A percentile compares a stretch with the other conserved stretches of the same genome.
Conservation (phyloP, 2,797 vertebrate species). For the Bovichtus variegatus region DNA sequence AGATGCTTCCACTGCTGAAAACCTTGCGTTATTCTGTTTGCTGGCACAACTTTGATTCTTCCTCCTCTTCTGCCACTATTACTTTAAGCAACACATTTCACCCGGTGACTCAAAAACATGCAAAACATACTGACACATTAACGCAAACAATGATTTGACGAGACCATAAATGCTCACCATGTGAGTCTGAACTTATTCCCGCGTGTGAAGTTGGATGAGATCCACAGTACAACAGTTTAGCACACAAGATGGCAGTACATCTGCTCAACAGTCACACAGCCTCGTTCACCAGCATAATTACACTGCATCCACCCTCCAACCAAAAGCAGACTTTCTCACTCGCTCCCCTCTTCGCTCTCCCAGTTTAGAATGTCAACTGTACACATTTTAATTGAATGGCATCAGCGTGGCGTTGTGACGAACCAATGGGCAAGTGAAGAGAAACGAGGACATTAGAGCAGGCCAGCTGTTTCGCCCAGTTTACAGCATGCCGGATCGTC, state of each 20-base stretch:
- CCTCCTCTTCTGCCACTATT: not conserved
- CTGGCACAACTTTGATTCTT: not conserved
- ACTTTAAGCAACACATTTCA: not conserved
- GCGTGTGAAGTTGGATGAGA: constrained; percentile 48
- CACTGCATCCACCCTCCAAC: constrained; percentile 11
- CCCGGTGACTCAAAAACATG: not conserved
- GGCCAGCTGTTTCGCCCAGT: constrained; percentile 58
- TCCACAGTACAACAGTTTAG: constrained; percentile 38
- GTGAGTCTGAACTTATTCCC: constrained; percentile 18
- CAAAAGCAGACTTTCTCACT: constrained; percentile 1
- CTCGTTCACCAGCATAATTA: constrained; percentile 51
- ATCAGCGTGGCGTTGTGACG: constrained; percentile 65
- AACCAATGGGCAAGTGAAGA: constrained; percentile 56
- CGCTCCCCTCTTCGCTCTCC: not conserved
- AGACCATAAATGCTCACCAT: not conserved
- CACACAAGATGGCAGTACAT: constrained; percentile 57
- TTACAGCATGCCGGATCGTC: constrained; percentile 45
- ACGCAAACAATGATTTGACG: not conserved
- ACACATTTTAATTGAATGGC: constrained; percentile 54
- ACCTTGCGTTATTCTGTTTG: not conserved
- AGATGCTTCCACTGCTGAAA: not conserved
- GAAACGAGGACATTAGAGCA: constrained; percentile 60
- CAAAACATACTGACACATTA: not conserved
- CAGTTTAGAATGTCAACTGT: constrained; percentile 5
- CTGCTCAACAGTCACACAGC: constrained; percentile 49